A percentile compares a stretch with the other conserved stretches of the same genome.
Conservation (phyloP, 2,888 invertebrate genomes). For the Sesia apiformis region DNA sequence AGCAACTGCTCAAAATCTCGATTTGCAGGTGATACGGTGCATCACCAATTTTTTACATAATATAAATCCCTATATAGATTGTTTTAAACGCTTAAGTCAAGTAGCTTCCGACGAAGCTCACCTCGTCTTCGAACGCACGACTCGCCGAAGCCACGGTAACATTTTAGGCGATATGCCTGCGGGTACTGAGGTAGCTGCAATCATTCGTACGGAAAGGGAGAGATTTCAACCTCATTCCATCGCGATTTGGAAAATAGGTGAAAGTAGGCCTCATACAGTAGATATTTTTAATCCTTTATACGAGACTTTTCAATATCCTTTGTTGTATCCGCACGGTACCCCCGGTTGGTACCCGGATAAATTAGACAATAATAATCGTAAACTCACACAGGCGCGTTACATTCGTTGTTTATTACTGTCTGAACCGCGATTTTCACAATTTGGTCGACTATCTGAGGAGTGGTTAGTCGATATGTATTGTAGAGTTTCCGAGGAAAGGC, state of each 20-base stretch:
- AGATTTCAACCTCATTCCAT: constrained; percentile 3
- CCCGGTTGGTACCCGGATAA: constrained; percentile 1
- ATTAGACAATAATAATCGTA: constrained; percentile 1
- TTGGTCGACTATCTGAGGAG: constrained; percentile 5
- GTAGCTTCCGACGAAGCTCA: not conserved
- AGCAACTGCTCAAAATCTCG: not conserved
- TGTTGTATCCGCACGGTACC: constrained; percentile 1
- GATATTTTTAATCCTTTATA: constrained; percentile 5
- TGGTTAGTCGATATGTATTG: constrained; percentile 8
- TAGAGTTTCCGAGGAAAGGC: constrained; percentile 4
- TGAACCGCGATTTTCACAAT: constrained; percentile 4
- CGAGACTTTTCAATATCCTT: constrained; percentile 4
- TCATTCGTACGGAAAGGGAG: constrained; percentile 6
- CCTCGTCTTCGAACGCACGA: not conserved
- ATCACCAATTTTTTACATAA: not conserved
- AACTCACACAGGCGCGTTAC: constrained; percentile 3
- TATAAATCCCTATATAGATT: not conserved
- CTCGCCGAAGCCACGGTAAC: constrained; percentile 6
- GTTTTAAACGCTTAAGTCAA: not conserved
- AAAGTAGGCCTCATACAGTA: constrained; percentile 3
- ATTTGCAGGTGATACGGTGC: not conserved
- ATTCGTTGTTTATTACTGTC: constrained; percentile 3
- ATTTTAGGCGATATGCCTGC: constrained; percentile 5
- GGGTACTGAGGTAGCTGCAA: constrained; percentile 5
- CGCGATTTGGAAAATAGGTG: constrained; percentile 8